Evolutionary conservation across 2,888 invertebrate species (phyloP).

Genomic region (Caenorhabditis sinica): DNA sequence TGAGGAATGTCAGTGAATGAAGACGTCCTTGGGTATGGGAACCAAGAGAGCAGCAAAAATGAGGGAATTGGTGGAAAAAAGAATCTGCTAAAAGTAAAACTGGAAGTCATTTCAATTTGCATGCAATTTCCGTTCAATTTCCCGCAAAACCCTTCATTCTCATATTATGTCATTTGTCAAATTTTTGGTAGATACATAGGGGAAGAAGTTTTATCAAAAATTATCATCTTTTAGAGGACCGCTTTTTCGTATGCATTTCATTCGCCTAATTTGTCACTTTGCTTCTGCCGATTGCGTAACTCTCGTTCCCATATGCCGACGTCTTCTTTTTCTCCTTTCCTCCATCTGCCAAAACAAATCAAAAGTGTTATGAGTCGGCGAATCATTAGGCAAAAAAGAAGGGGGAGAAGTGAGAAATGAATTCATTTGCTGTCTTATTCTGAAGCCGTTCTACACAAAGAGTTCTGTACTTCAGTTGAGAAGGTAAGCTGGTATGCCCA

Average conservation of each 20-base stretch:
- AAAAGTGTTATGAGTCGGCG: conserved; percentile 28
- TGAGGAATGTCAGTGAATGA: neutral
- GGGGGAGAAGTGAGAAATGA: neutral
- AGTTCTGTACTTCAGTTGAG: neutral
- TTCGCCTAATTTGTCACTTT: conserved; percentile 53
- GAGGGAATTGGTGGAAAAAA: conserved; percentile 1
- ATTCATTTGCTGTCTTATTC: neutral
- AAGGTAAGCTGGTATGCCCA: too few species aligned
- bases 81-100: conserved; percentile 16
- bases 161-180: conserved; percentile 36
- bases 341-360: conserved; percentile 63
- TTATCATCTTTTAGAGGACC: conserved; percentile 46
- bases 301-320: conserved; percentile 49
- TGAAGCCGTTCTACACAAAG: neutral
- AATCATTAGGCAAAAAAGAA: neutral
- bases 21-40: conserved; percentile 1
- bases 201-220: conserved; percentile 34
- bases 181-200: neutral
- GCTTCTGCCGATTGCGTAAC: conserved; percentile 51
- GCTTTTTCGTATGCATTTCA: conserved; percentile 14
- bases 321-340: neutral
- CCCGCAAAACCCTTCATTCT: conserved; percentile 23
- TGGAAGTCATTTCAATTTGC: conserved; percentile 33
- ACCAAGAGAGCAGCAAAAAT: conserved; percentile 22
- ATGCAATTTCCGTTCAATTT: conserved; percentile 55